phyloP scores from a whole-genome alignment of 2,797 vertebrate genomes.

The Mormyrus hasselquistii region DNA sequence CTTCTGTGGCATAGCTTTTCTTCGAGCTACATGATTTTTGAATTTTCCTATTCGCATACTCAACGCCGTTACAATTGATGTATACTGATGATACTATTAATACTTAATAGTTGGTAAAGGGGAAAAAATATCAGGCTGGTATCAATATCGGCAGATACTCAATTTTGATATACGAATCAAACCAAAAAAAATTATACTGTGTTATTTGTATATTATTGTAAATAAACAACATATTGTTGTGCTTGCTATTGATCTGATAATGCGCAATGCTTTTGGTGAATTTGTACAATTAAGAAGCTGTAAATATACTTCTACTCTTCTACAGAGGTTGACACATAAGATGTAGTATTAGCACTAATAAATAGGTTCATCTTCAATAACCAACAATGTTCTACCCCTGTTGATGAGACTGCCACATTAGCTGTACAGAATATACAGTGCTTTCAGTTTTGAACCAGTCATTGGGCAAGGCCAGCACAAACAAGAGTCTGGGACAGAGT shows the following conservation, averaged over 20 bases:
- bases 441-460: background rate
- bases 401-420: background rate
- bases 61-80: background rate
- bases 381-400: background rate
- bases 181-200: background rate
- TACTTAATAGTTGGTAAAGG: background rate
- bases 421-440: background rate
- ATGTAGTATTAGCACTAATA: background rate
- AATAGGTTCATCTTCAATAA: background rate
- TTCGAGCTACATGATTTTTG: background rate
- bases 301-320: background rate
- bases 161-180: too few species aligned
- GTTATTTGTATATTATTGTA: background rate
- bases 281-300: background rate
- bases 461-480: background rate
- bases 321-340: background rate
- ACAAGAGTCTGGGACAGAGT: background rate
- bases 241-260: background rate
- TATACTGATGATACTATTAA: background rate
- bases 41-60: background rate
- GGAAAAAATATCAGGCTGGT: background rate
- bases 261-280: background rate
- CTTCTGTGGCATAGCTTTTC: background rate
- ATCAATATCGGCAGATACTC: background rate
- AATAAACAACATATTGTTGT: background rate